phyloP scores from a whole-genome alignment of 2,888 invertebrate genomes.

The Sinohyriopsis cumingii region DNA sequence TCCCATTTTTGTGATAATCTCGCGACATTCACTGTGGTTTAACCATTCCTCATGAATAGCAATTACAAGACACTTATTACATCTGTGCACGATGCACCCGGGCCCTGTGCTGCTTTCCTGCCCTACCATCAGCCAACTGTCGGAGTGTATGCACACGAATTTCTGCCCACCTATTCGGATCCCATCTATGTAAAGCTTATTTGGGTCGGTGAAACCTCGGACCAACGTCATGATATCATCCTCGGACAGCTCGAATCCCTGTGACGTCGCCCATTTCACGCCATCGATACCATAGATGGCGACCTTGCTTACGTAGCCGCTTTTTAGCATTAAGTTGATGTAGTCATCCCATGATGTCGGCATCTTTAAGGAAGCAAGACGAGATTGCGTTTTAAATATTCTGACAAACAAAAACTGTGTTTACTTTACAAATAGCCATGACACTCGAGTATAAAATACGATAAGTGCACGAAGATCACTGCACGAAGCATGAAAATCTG shows the following conservation, averaged over 20 bases:
- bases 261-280: constrained; percentile 46
- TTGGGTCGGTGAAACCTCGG: constrained; percentile 49
- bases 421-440: too few species aligned
- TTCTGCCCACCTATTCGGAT: constrained; percentile 33
- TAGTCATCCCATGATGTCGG: constrained; percentile 57
- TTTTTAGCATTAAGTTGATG: constrained; percentile 50
- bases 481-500: too few species aligned
- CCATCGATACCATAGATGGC: constrained; percentile 50
- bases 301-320: constrained; percentile 48
- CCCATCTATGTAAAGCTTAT: constrained; percentile 42
- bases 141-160: constrained; percentile 48
- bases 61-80: constrained; percentile 48
- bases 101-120: constrained; percentile 42
- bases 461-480: too few species aligned
- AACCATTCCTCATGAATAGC: constrained; percentile 53
- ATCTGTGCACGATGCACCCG: constrained; percentile 51
- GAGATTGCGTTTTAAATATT: constrained; percentile 32
- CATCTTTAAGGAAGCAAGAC: constrained; percentile 47
- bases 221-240: constrained; percentile 43
- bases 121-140: constrained; percentile 46
- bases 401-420: too few species aligned
- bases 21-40: constrained; percentile 52
- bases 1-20: constrained; percentile 48
- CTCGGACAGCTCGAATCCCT: constrained; percentile 38
- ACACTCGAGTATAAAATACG: too few species aligned